Conservation (phyloP, 1,140 invertebrate species). For the Tetranychus urticae region DNA sequence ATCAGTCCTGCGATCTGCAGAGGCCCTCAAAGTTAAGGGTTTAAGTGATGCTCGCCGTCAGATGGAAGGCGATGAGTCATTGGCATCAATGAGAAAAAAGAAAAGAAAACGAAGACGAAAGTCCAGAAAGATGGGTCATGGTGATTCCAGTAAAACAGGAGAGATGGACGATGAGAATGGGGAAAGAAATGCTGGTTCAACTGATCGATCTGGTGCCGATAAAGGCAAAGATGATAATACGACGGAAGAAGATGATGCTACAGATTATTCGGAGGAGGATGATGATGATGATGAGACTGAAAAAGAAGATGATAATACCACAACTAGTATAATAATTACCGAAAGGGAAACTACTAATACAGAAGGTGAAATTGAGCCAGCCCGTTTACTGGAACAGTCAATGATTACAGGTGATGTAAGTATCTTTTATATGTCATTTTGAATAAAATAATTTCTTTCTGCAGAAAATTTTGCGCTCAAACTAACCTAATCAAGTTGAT, state of each 20-base stretch:
- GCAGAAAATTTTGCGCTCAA: no score
- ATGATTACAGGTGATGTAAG: background rate
- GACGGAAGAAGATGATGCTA: background rate
- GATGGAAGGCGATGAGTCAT: background rate
- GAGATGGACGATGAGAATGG: background rate
- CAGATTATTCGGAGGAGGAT: background rate
- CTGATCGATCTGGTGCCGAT: background rate
- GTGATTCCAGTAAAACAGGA: background rate
- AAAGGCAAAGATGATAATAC: background rate
- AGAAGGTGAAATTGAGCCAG: background rate
- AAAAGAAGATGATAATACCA: background rate
- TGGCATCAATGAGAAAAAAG: background rate
- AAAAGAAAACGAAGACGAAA: background rate
- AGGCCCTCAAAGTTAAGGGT: slow-evolving; percentile 71
- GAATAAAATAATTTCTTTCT: no score
- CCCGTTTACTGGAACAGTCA: background rate
- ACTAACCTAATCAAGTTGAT: no score
- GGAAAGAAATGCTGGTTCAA: background rate
- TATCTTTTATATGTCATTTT: background rate
- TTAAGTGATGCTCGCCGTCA: slow-evolving; percentile 35
- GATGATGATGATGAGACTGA: background rate
- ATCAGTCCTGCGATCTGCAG: slow-evolving; percentile 60
- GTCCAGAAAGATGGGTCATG: background rate
- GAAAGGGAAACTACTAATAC: background rate
- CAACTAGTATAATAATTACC: background rate